Conservation (phyloP, 2,113 vertebrate genomes). For the Notiomystis cincta region DNA sequence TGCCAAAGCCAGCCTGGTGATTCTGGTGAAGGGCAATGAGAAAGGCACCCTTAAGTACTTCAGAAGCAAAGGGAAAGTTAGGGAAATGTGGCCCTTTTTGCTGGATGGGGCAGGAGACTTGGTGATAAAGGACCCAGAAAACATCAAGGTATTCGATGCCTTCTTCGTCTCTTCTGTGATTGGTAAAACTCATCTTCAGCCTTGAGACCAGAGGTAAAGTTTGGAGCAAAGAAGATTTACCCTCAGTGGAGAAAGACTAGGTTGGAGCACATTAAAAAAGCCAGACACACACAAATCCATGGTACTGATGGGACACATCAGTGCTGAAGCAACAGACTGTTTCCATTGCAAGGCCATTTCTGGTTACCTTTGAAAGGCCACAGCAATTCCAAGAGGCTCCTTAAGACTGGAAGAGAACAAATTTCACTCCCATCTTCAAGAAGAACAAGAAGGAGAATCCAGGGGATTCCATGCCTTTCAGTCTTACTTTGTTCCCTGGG, state of each 20-base stretch:
- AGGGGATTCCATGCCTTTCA: neutral
- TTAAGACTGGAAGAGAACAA: neutral
- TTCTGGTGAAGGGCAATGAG: neutral
- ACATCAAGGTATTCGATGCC: neutral
- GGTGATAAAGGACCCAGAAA: neutral
- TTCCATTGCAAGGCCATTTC: neutral
- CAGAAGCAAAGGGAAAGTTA: neutral
- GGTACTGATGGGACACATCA: neutral
- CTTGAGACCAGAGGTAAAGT: neutral
- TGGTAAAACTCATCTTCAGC: neutral
- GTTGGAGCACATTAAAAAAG: neutral
- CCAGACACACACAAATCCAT: neutral
- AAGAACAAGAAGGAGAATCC: neutral
- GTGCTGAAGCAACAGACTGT: neutral
- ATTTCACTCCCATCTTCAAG: neutral
- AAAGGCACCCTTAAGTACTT: neutral
- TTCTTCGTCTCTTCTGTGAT: neutral
- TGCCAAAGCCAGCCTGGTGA: neutral
- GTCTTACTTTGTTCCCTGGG: neutral
- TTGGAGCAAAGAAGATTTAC: neutral
- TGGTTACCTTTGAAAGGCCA: neutral
- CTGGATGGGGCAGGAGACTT: neutral
- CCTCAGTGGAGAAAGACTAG: neutral
- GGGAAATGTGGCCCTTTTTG: neutral
- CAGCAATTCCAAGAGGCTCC: neutral